Evolutionary conservation across 2,113 vertebrate species (phyloP).

Genomic region (Reinhardtius hippoglossoides): DNA sequence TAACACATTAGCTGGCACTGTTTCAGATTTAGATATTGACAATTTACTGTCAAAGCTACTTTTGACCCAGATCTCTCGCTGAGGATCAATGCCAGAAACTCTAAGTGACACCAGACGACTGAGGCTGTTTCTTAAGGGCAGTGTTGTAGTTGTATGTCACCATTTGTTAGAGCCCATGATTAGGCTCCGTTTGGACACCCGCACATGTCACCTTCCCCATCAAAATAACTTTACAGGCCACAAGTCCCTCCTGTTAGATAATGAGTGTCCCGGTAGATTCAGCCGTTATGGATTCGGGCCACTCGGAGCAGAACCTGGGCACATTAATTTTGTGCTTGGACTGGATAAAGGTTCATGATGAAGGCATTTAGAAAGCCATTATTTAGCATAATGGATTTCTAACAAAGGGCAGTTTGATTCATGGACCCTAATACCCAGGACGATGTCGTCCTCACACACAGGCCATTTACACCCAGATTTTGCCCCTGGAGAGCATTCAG

Average conservation of each 20-base stretch:
- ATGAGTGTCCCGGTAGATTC: conserved; percentile 26
- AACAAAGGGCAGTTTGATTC: conserved; percentile 59
- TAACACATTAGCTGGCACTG: conserved; percentile 3
- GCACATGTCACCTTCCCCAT: conserved; percentile 28
- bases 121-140: conserved; percentile 4
- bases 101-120: conserved; percentile 18
- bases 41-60: conserved; percentile 31
- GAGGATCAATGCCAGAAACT: conserved; percentile 16
- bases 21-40: conserved; percentile 16
- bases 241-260: conserved; percentile 30
- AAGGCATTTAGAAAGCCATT: conserved; percentile 65
- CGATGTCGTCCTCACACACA: conserved; percentile 34
- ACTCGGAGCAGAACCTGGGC: conserved; percentile 31
- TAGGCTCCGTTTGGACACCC: neutral
- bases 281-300: conserved; percentile 35
- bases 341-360: conserved; percentile 45
- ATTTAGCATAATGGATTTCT: conserved; percentile 64
- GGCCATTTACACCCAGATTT: conserved; percentile 33
- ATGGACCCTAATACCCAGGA: conserved; percentile 29
- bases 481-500: conserved; percentile 25
- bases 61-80: conserved; percentile 32
- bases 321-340: conserved; percentile 48
- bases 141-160: conserved; percentile 17
- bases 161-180: neutral
- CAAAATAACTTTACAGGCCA: conserved; percentile 25